phyloP scores from a whole-genome alignment of 2,888 invertebrate species.

The Melanchra persicariae region DNA sequence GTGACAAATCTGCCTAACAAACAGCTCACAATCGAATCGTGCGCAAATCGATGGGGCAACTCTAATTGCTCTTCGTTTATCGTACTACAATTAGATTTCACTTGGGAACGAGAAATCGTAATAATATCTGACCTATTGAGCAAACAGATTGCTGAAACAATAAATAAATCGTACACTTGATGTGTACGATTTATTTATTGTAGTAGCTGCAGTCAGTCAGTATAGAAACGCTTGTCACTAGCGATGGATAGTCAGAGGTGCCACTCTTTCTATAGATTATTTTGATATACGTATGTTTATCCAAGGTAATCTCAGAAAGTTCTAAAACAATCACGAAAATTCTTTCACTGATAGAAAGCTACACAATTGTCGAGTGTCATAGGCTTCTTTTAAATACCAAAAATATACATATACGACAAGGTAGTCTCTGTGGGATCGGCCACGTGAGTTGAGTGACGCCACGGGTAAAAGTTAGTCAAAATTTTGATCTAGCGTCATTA shows the following conservation, averaged over 20 bases:
- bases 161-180: conserved; percentile 35
- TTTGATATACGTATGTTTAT: too few relatives aligned
- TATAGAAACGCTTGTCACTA: conserved; percentile 9
- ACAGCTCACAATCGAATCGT: conserved; percentile 56
- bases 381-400: too few relatives aligned
- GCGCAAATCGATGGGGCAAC: conserved; percentile 54
- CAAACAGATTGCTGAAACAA: conserved; percentile 45
- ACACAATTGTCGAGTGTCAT: too few relatives aligned
- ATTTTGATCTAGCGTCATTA: not conserved
- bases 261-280: not conserved
- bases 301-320: too few relatives aligned
- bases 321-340: too few relatives aligned
- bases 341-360: too few relatives aligned
- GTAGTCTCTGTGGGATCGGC: too few relatives aligned
- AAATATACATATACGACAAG: too few relatives aligned
- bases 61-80: conserved; percentile 59
- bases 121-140: conserved; percentile 65
- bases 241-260: not conserved
- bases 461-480: too few relatives aligned
- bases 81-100: conserved; percentile 60
- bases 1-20: conserved; percentile 54
- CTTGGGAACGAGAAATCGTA: conserved; percentile 48
- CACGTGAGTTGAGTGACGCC: too few relatives aligned
- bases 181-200: too few relatives aligned
- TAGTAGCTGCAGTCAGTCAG: too few relatives aligned